Conservation (phyloP, 2,113 vertebrate genomes). For the Helogale parvula region DNA sequence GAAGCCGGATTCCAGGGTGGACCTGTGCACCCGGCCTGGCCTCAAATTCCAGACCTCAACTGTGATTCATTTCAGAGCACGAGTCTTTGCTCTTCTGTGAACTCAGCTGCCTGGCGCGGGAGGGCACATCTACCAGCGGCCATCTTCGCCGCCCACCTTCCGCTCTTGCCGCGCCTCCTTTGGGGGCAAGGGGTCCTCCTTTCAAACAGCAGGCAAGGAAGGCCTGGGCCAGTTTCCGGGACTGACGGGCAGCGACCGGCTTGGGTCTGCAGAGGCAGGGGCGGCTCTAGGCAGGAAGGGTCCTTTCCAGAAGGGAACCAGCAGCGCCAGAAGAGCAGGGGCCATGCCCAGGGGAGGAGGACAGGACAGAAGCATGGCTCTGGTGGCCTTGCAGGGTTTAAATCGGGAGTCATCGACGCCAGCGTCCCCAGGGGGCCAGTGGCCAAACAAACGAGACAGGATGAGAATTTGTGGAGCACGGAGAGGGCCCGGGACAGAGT, state of each 20-base stretch:
- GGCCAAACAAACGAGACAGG: neutral
- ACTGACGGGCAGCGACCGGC: rapidly evolving
- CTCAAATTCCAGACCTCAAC: neutral
- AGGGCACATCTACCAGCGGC: rapidly evolving
- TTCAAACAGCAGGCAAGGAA: neutral
- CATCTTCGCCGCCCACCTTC: neutral
- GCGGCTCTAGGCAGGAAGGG: neutral
- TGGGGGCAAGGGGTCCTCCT: neutral
- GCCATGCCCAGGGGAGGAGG: neutral
- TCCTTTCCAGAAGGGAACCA: rapidly evolving
- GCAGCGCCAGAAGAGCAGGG: neutral
- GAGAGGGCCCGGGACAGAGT: rapidly evolving
- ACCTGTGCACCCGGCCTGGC: rapidly evolving
- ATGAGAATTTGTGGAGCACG: neutral
- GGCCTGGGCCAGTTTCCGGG: neutral
- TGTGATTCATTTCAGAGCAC: neutral
- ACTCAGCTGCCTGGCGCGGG: neutral
- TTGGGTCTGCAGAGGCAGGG: neutral
- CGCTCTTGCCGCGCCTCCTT: too few relatives aligned
- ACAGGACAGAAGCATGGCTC: neutral
- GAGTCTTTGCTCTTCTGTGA: neutral
- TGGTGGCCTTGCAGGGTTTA: neutral
- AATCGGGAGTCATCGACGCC: neutral
- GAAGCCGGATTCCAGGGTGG: neutral
- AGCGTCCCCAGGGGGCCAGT: neutral